Base-by-base conservation (phyloP, 2,113 vertebrate genomes). In the Ceratotherium simum region DNA sequence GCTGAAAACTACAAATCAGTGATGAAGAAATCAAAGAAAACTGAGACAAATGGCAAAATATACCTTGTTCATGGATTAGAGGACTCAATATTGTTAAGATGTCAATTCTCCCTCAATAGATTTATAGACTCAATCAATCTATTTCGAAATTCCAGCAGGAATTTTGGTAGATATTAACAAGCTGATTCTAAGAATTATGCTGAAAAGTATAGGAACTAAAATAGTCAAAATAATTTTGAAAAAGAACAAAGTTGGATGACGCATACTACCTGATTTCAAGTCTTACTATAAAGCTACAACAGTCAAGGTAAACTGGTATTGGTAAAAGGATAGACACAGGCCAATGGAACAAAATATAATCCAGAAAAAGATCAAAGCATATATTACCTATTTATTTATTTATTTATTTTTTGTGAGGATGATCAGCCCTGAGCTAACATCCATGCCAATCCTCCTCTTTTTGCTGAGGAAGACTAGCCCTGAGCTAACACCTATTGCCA, bases 141-240 rank as follows among this genome's bases (percentile, higher is more conserved):
- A 51, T 75, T 83, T 84, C 29, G 62, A 73, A 92, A n/a, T 62
- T 92, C 39, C 12, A 92, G 54, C 79, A 62, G 23, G 31, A 73
- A 56, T 51, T 73, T 36, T 73, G 79, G 16, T 48, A 62, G 67
- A 83, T 42, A 73, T 51, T 31, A 73, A 70, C 23, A 83, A 62
- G 58, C 10, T 29, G 23, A 62, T 64, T 60, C 42, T n/a, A 92
- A 82, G 27, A 80, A 56, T 91, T 56, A 80, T 2, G 8, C 16
- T 67, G 62, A 91, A 80, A 91, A 42, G 25, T 42, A 91, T 80
- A 54, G 27, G 62, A 69, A 91, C 5, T 31, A 65, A 46, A 90
- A 79, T 65, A 65, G 23, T 90, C 46, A 90, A 79, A 79, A 88
- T 51, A 90, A 56, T 80, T 69, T 80, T 91, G 18, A 91, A 56